Percentiles rank a stretch among this genome's conserved stretches.
These are phyloP conservation scores for Scartelaos histophorus DNA, from an alignment of 2,113 vertebrate genomes.

Conservation along the genomic window DNA sequence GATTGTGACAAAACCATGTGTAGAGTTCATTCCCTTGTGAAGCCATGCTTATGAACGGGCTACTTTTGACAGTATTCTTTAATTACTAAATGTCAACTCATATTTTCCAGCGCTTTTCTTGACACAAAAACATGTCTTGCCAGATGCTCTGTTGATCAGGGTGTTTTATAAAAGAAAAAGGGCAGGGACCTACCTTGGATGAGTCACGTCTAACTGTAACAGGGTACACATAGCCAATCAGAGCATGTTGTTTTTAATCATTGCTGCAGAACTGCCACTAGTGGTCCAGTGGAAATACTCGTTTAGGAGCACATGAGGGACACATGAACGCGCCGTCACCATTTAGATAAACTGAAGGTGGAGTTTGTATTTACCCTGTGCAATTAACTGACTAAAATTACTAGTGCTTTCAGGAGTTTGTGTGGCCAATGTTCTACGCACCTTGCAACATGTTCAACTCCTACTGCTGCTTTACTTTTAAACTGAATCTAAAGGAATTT, in stretches of 20 bases:
- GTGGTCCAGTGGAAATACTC: too few species aligned
- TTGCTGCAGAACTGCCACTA: too few species aligned
- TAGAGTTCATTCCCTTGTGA: neutral
- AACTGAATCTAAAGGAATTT: neutral
- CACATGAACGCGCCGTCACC: neutral
- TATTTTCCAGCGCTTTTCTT: neutral
- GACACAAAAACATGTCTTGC: neutral
- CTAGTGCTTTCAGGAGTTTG: neutral
- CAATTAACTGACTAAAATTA: neutral
- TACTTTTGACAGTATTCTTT: too few species aligned
- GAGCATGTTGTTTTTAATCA: too few species aligned
- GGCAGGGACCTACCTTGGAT: neutral
- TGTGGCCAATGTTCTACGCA: neutral
- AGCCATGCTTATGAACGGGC: too few species aligned
- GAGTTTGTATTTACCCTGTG: neutral
- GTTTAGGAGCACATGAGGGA: neutral
- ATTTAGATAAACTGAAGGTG: neutral
- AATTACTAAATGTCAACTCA: too few species aligned
- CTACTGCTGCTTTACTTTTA: constrained; percentile 26
- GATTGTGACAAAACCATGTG: neutral
- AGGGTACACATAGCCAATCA: neutral
- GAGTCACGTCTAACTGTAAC: neutral
- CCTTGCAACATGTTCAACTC: constrained; percentile 1
- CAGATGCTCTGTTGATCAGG: neutral
- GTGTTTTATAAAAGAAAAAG: neutral